Evolutionary conservation across 1,140 invertebrate genomes (phyloP).

Genomic region (Meloidogyne exigua): DNA sequence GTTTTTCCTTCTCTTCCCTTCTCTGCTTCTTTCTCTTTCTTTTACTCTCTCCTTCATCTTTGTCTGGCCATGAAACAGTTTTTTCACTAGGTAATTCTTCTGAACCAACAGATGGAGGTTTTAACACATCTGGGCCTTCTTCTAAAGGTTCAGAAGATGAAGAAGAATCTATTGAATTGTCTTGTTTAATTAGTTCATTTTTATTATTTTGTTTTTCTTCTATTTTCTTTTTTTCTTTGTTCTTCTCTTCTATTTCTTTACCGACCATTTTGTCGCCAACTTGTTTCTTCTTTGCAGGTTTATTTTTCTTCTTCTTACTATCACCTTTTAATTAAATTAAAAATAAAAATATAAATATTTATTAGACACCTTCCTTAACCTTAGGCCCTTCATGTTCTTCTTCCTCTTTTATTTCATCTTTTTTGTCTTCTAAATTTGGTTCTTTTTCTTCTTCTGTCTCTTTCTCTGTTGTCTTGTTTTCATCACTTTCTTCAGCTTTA

Average conservation of each 20-base stretch:
- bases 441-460: not conserved
- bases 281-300: not conserved
- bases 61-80: not conserved
- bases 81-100: not conserved
- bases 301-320: not conserved
- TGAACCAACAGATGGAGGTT: not conserved
- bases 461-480: not conserved
- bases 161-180: not conserved
- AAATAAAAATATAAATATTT: too few relatives aligned
- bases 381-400: not conserved
- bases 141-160: not conserved
- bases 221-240: not conserved
- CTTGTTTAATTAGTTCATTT: not conserved
- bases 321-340: too few relatives aligned
- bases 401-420: not conserved
- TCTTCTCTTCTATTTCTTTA: not conserved
- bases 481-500: not conserved
- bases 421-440: not conserved
- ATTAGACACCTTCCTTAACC: not conserved
- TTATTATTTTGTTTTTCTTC: not conserved
- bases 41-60: not conserved
- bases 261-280: not conserved
- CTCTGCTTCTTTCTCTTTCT: not conserved
- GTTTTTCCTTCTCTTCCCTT: not conserved
- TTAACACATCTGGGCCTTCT: not conserved